These are phyloP conservation scores for Microctenopoma steveboyesi DNA, from an alignment of 2,797 vertebrate species.

Conservation along the genomic window DNA sequence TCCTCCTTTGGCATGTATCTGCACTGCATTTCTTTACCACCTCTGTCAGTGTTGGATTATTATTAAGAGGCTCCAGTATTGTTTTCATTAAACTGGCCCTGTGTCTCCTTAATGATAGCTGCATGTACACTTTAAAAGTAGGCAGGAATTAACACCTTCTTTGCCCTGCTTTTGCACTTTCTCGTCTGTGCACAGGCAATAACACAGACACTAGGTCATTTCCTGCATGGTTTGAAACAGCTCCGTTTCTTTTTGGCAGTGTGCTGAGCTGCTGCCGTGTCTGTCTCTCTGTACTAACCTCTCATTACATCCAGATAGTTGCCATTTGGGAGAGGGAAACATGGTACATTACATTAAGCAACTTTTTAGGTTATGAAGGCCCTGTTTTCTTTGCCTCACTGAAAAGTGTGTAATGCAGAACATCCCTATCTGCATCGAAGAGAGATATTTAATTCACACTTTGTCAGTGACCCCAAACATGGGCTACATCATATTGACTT, in stretches of 20 bases:
- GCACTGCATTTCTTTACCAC: constrained; percentile 40
- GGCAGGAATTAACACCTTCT: neutral
- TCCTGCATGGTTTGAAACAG: constrained; percentile 49
- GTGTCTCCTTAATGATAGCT: neutral
- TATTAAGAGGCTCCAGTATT: constrained; percentile 24
- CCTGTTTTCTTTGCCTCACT: neutral
- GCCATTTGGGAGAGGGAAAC: neutral
- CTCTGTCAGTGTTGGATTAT: constrained; percentile 11
- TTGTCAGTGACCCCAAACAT: neutral
- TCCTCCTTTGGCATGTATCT: constrained; percentile 38
- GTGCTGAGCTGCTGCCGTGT: constrained; percentile 39
- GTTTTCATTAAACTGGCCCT: constrained; percentile 16
- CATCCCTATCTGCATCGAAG: constrained; percentile 41
- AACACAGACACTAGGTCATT: constrained; percentile 42
- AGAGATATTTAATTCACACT: neutral
- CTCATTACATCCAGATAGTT: constrained; percentile 33
- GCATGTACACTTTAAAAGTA: constrained; percentile 3
- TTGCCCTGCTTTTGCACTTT: constrained; percentile 11
- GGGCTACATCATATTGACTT: neutral
- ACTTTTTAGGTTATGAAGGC: constrained; percentile 34
- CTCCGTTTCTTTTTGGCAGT: constrained; percentile 35
- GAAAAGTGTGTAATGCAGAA: constrained; percentile 44
- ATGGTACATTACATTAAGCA: constrained; percentile 19
- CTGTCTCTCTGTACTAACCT: constrained; percentile 16
- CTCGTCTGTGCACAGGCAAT: neutral